Conservation (phyloP, 1,140 invertebrate genomes). For the Megathymus violae region DNA sequence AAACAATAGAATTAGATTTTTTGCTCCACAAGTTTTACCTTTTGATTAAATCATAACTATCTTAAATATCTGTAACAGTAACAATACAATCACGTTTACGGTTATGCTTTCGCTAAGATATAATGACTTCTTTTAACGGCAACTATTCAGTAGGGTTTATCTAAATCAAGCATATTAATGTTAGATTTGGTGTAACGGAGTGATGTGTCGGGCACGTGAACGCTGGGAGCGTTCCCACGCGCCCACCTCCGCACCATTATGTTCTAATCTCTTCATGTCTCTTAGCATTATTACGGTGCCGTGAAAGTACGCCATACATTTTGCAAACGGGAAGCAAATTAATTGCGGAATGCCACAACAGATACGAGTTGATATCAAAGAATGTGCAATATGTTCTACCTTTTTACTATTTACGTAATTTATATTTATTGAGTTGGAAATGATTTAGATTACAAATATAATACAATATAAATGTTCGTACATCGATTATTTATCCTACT, state of each 20-base stretch:
- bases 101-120: constrained; percentile 28
- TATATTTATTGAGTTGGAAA: background rate
- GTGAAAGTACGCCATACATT: constrained; percentile 75
- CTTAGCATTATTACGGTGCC: constrained; percentile 76
- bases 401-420: constrained; percentile 1
- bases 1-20: too few relatives aligned
- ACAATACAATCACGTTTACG: constrained; percentile 2
- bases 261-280: constrained; percentile 79
- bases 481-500: too few relatives aligned
- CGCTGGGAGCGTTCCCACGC: constrained; percentile 82
- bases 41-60: background rate
- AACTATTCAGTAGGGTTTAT: constrained; percentile 51
- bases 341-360: constrained; percentile 51
- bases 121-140: constrained; percentile 34
- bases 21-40: too few relatives aligned
- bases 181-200: constrained; percentile 68
- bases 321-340: constrained; percentile 64
- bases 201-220: constrained; percentile 71
- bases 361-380: constrained; percentile 3
- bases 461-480: too few relatives aligned
- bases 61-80: background rate
- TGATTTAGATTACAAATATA: too few relatives aligned
- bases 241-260: constrained; percentile 78
- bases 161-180: constrained; percentile 75
- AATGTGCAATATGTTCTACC: background rate